Evolutionary conservation across 2,113 vertebrate species (phyloP), one percentile per base, ranked within the genome.

Genomic region (Ranitomeya variabilis): DNA sequence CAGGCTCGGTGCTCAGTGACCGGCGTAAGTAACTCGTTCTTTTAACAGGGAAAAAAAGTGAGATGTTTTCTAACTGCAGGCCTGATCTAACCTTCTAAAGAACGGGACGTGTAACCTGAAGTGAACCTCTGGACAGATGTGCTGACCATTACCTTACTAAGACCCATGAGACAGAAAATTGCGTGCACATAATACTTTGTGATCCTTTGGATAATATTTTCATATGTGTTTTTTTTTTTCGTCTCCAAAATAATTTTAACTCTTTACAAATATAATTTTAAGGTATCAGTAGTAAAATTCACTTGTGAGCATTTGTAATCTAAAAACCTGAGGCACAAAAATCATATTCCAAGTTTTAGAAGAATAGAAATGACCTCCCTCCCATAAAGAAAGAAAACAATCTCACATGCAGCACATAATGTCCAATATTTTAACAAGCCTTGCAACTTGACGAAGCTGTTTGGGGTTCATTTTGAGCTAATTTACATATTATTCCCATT

Each of bases 91-190:
- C 79, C 87, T 87, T 52, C 52, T 10, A 19, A 62, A 76, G 54
- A 76, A 87, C 83, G 60, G 76, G 71, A 81, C 31, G 80, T 55
- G 18, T 79, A 78, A 78, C 81, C 87, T 57, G 16, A 21, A 6
- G 18, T 78, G 81, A 89, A 79, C 87, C 51, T 26, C 16, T 60
- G 87, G 69, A 76, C 87, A 83, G 55, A 37, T 88, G 87, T 88
- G 31, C 64, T 60, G 66, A 71, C 69, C 31, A 16, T 31, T 37
- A 37, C 69, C 37, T 23, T 84, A 26, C 31, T 18, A 16, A 84
- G 26, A 26, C 51, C 64, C 64, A 55, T 10, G 7, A 54, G 82
- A 14, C 51, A 18, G 15, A 69, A 55, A 69, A 71, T 71, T 54
- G 15, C 82, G 55, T 60, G 79, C 15, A 26, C 26, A 62, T 18